Base-by-base conservation (phyloP, 2,888 invertebrate genomes). In the Melipona beecheii region DNA sequence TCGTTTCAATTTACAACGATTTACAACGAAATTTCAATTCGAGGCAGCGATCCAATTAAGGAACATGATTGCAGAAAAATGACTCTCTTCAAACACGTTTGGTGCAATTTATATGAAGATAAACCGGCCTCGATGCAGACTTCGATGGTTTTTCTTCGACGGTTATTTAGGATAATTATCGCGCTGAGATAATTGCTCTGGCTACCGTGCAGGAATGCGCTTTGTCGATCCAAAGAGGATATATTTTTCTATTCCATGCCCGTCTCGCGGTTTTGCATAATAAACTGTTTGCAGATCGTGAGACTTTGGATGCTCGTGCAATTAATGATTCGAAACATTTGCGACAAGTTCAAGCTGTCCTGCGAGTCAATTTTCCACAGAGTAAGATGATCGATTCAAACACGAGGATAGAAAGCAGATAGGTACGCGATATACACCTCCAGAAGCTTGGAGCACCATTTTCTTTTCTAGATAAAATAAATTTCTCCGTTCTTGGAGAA, bases 121-220 rank as follows among this genome's bases (percentile, higher is more conserved):
- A 19, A 60, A 58, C 21, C 5, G 2, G 6, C 9, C 24, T 60
- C 60, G 73, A 68, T 71, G 43, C 36, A 66, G 24, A 69, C 54
- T 54, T 36, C 31, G 65, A 36, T 60, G 69, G 81, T 71, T 84
- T 80, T 70, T 73, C 64, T 13, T 9, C 43, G 24, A 54, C 58
- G 24, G 64, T 68, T 86, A 79, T 60, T 76, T 36, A n/a, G 13
- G 68, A 72, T 81, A 87, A 87, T 87, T 80, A 78, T 73, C 71
- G 66, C 58, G 72, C 56, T 65, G 58, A 71, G 68, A 64, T 80
- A 79, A 84, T 84, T 78, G 56, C 75, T 24, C 31, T 31, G 19
- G 66, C 79, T 81, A 77, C 72, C 82, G 66, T 72, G 60, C 49
- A 58, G 73, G 75, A 76, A 83, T 66, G 73, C 76, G 66, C 79